Evolutionary conservation across 2,113 vertebrate genomes (phyloP).

Genomic region (Muntiacus reevesi): DNA sequence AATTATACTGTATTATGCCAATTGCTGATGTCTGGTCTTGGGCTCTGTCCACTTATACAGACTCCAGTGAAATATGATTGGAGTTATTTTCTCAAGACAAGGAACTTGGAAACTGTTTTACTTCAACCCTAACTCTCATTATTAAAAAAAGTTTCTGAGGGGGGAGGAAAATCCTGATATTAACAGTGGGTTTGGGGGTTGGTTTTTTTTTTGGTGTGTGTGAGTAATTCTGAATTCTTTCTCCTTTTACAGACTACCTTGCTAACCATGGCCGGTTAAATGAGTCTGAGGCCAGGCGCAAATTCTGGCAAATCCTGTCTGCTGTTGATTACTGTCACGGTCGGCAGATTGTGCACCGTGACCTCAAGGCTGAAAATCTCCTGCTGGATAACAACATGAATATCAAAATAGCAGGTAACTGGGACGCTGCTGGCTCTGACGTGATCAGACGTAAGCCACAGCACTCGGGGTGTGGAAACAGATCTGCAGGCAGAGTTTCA

Average conservation of each 20-base stretch:
- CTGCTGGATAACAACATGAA: slow-evolving; percentile 97
- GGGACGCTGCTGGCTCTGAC: not conserved
- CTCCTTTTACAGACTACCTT: slow-evolving; percentile 89
- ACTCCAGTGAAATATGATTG: slow-evolving; percentile 20
- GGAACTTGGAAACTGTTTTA: not conserved
- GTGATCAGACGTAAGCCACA: not conserved
- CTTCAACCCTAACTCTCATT: not conserved
- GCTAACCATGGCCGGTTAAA: slow-evolving; percentile 95
- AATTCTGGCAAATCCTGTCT: slow-evolving; percentile 98
- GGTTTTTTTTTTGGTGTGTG: not conserved
- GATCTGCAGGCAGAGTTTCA: not conserved
- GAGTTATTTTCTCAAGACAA: slow-evolving; percentile 11
- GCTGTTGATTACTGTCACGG: slow-evolving; percentile 97
- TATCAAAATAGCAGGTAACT: slow-evolving; percentile 98
- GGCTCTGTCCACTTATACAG: not conserved
- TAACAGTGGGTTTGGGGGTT: not conserved
- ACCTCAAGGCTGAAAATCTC: slow-evolving; percentile 97
- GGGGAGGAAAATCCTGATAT: not conserved
- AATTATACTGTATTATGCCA: not conserved
- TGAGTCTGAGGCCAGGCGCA: slow-evolving; percentile 93
- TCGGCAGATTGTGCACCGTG: slow-evolving; percentile 94
- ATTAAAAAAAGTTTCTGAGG: not conserved
- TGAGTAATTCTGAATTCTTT: slow-evolving; percentile 24
- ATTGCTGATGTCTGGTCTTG: not conserved
- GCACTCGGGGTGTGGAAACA: not conserved